Conservation (phyloP, 2,113 vertebrate species). For the Gymnarchus niloticus region DNA sequence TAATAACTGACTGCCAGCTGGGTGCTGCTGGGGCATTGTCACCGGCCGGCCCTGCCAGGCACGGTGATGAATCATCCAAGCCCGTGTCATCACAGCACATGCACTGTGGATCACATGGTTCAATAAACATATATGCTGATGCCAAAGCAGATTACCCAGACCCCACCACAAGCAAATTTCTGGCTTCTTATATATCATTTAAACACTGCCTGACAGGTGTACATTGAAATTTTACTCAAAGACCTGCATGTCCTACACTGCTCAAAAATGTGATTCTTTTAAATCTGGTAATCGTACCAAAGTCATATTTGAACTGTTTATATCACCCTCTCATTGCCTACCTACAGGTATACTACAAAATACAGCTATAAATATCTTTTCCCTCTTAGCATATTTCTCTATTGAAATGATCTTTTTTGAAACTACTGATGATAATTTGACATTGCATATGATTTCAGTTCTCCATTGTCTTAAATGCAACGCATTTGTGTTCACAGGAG, state of each 20-base stretch:
- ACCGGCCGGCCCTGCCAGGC: too few species aligned
- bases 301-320: background rate
- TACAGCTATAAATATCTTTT: background rate
- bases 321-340: background rate
- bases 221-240: background rate
- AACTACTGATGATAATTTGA: background rate
- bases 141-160: background rate
- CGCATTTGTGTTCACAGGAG: background rate
- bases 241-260: background rate
- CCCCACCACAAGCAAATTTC: background rate
- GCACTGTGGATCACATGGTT: background rate
- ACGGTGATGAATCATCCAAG: too few species aligned
- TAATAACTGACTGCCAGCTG: too few species aligned
- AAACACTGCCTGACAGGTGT: background rate
- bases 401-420: background rate
- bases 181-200: background rate
- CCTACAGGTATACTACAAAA: background rate
- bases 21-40: too few species aligned
- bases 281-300: background rate
- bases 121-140: background rate
- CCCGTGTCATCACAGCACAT: too few species aligned
- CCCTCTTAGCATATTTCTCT: background rate
- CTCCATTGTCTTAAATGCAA: background rate
- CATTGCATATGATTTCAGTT: background rate
- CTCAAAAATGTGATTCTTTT: background rate